Evolutionary conservation across 2,113 vertebrate species (phyloP), one percentile per base, ranked within the genome.

Genomic region (Cinclus mexicanus): DNA sequence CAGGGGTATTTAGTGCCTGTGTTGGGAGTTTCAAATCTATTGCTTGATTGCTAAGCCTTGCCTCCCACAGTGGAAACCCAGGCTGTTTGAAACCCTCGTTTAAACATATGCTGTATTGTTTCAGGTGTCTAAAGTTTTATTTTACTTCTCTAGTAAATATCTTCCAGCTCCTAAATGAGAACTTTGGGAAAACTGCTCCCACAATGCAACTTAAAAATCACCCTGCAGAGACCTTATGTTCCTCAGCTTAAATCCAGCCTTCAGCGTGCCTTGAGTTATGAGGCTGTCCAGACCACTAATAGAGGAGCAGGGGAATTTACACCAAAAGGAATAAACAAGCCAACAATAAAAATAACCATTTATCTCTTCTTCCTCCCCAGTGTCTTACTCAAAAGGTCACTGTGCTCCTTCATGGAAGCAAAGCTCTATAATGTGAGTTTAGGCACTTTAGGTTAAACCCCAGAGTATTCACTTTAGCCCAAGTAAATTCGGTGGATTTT

Each of bases 261-360:
- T 92, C 88, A 93, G 92, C n/a, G 63, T 46, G 83, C 86, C 94
- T 92, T 92, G 92, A 96, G 72, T 97, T 96, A 97, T 95, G 95
- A 97, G 89, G 74, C 55, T 96, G 78, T 93, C 94, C 94, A 96
- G 90, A 94, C 56, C 94, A 76, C 95, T 96, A 92, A 74, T 68
- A 94, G 80, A 94, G 63, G 44, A 96, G 50, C 85, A 87, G 61
- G 61, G 87, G 84, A 94, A 92, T 93, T 97, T 94, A 96, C 89
- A 97, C 94, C 56, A 2, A 94, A 95, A 96, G 88, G 87, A 89
- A 97, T 92, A 97, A 97, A 96, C 93, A 96, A 95, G 83, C 83
- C 90, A 97, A 97, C 87, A 96, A 95, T 92, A 94, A 94, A 92
- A 96, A 96, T 87, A 90, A 85, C 65, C 74, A 95, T 97, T 95